Percentiles rank a stretch among this genome's conserved stretches.
phyloP scores from a whole-genome alignment of 2,797 vertebrate genomes.

The Trachurus trachurus region DNA sequence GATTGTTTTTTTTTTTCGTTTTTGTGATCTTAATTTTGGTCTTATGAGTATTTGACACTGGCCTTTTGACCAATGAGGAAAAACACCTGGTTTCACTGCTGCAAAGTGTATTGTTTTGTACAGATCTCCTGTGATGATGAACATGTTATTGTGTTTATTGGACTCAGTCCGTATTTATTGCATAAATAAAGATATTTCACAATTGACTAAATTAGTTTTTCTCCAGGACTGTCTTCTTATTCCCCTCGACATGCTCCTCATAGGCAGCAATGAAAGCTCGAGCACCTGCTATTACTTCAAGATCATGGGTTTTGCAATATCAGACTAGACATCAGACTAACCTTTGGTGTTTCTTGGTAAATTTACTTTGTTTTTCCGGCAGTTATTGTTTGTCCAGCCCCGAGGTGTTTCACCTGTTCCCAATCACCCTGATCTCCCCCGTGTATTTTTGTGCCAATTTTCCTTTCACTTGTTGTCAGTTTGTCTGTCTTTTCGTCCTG shows the following conservation, averaged over 20 bases:
- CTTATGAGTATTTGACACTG: slow-evolving; percentile 34
- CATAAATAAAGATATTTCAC: slow-evolving; percentile 77
- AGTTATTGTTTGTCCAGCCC: too few species aligned
- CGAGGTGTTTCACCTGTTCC: too few species aligned
- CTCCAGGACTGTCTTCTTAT: slow-evolving; percentile 28
- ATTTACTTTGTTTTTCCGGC: too few species aligned
- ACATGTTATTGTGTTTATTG: slow-evolving; percentile 70
- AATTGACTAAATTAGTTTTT: slow-evolving; percentile 30
- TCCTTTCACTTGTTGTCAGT: too few species aligned
- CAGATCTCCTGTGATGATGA: slow-evolving; percentile 71
- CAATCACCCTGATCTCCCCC: too few species aligned
- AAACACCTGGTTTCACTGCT: slow-evolving; percentile 44
- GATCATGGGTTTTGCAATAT: slow-evolving; percentile 29
- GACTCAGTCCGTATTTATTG: slow-evolving; percentile 53
- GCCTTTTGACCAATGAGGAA: slow-evolving; percentile 21
- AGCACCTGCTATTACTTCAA: not conserved
- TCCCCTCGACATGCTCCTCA: slow-evolving; percentile 20
- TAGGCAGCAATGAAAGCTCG: not conserved
- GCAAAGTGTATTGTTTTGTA: slow-evolving; percentile 66
- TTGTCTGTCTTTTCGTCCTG: not conserved
- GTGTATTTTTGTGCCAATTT: not conserved
- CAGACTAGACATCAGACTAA: too few species aligned
- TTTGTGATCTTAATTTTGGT: slow-evolving; percentile 28
- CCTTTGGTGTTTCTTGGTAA: too few species aligned
- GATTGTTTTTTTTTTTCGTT: slow-evolving; percentile 5